These are phyloP conservation scores for Eilema griseolum DNA, from an alignment of 2,888 invertebrate species.

Conservation along the genomic window DNA sequence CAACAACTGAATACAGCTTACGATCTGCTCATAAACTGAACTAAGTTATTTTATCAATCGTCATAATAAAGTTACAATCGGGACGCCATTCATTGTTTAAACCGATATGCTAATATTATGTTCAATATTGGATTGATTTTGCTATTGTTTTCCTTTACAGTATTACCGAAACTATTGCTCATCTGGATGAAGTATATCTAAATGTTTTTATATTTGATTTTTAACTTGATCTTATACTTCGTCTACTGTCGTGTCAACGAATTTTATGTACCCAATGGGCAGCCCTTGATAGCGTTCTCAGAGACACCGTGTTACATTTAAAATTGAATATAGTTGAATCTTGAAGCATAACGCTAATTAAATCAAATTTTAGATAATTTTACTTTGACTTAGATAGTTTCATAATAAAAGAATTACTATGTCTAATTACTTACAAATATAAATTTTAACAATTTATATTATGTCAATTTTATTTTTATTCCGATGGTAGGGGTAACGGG, in stretches of 20 bases:
- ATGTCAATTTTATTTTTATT: neutral
- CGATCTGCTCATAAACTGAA: slow-evolving; percentile 32
- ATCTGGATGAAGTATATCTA: neutral
- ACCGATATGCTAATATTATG: slow-evolving; percentile 40
- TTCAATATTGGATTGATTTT: slow-evolving; percentile 15
- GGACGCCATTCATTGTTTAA: slow-evolving; percentile 34
- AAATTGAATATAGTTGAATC: too few relatives aligned
- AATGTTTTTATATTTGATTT: neutral
- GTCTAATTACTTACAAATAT: neutral
- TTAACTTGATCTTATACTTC: too few relatives aligned
- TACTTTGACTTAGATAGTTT: too few relatives aligned
- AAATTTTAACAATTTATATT: neutral
- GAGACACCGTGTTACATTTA: too few relatives aligned
- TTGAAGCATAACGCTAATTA: too few relatives aligned
- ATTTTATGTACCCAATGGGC: too few relatives aligned
- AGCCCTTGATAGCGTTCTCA: too few relatives aligned
- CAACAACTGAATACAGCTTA: slow-evolving; percentile 20
- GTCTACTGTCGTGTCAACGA: too few relatives aligned
- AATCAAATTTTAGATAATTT: too few relatives aligned
- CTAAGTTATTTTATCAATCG: slow-evolving; percentile 47
- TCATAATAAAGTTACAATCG: slow-evolving; percentile 42
- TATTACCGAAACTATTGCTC: neutral
- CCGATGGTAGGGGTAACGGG: slow-evolving; percentile 41
- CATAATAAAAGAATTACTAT: too few relatives aligned
- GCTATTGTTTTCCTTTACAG: neutral